phyloP scores from a whole-genome alignment of 2,797 vertebrate genomes.

The Moxostoma hubbsi region DNA sequence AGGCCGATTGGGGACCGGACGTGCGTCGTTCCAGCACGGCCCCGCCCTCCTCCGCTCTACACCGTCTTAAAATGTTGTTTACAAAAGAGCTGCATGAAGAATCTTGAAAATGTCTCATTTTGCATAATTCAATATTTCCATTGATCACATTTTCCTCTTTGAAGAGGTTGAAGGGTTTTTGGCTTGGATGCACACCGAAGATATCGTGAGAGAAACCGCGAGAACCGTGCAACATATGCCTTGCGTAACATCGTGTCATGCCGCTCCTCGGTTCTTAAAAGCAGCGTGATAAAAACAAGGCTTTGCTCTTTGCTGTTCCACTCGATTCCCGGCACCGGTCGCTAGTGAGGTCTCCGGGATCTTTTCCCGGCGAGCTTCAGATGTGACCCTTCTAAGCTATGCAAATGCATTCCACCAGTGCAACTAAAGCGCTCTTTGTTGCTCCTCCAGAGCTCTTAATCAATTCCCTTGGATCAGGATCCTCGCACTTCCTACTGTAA shows the following conservation, averaged over 20 bases:
- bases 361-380: conserved; percentile 82
- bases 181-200: too few relatives aligned
- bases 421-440: conserved; percentile 84
- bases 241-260: conserved; percentile 5
- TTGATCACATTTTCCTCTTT: too few relatives aligned
- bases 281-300: background rate
- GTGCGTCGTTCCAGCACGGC: too few relatives aligned
- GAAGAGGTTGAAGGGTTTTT: too few relatives aligned
- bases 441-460: conserved; percentile 79
- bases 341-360: conserved; percentile 75
- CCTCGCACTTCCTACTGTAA: conserved; percentile 79
- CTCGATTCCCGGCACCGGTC: conserved; percentile 40
- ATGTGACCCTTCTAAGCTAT: conserved; percentile 83
- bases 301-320: conserved; percentile 3
- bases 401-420: conserved; percentile 81
- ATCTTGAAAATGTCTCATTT: too few relatives aligned
- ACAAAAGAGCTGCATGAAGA: too few relatives aligned
- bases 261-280: conserved; percentile 8
- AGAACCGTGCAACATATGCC: background rate
- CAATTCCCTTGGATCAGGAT: conserved; percentile 78
- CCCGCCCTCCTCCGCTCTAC: too few relatives aligned
- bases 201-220: too few relatives aligned
- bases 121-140: too few relatives aligned
- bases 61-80: too few relatives aligned
- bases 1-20: too few relatives aligned